phyloP scores from a whole-genome alignment of 2,797 vertebrate species.

The Galagoides demidoff region DNA sequence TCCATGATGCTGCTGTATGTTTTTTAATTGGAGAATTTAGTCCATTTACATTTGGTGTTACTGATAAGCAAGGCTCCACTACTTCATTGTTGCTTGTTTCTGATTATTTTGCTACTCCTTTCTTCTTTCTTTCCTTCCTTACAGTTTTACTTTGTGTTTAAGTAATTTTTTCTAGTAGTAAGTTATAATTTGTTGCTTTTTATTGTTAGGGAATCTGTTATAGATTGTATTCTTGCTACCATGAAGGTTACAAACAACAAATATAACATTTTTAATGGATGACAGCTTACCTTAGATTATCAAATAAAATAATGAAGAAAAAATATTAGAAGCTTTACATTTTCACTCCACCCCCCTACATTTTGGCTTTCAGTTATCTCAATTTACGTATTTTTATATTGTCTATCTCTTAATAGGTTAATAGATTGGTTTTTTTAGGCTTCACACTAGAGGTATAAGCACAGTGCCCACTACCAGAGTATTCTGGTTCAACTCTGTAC shows the following conservation, averaged over 20 bases:
- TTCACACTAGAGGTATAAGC: not conserved
- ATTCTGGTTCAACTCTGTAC: not conserved
- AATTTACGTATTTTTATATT: not conserved
- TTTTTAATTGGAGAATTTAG: not conserved
- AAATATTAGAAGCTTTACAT: not conserved
- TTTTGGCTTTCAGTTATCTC: not conserved
- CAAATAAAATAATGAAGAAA: not conserved
- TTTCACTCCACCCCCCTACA: not conserved
- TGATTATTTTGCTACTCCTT: not conserved
- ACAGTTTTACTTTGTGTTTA: not conserved
- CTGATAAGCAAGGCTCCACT: not conserved
- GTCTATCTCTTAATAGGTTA: not conserved
- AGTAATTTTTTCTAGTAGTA: not conserved
- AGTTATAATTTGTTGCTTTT: not conserved
- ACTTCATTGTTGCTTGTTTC: not conserved
- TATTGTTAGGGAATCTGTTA: not conserved
- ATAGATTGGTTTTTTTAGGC: not conserved
- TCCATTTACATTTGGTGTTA: not conserved
- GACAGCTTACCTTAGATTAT: not conserved
- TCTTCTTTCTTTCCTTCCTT: not conserved
- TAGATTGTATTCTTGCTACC: not conserved
- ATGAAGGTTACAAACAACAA: not conserved
- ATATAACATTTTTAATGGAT: not conserved
- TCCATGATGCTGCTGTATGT: not conserved
- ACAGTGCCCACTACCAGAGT: not conserved